Conservation (phyloP, 2,888 invertebrate genomes). For the Drosophila kokeensis region DNA sequence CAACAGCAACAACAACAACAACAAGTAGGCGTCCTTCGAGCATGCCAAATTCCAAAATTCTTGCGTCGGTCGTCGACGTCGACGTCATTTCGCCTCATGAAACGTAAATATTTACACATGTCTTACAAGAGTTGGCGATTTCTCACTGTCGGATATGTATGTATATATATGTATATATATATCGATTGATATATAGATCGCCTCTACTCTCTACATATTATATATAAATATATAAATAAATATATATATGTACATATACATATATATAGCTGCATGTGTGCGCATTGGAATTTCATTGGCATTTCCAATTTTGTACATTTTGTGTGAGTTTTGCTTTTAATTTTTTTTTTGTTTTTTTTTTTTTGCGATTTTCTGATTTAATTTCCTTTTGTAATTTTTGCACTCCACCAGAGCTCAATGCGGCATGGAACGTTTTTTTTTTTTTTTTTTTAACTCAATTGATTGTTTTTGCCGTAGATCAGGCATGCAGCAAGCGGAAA, state of each 20-base stretch:
- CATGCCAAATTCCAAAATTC: constrained; percentile 80
- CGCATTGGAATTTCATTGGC: constrained; percentile 74
- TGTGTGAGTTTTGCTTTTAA: constrained; percentile 27
- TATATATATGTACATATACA: constrained; percentile 1
- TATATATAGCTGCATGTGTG: constrained; percentile 21
- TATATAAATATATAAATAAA: not conserved
- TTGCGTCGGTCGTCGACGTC: constrained; percentile 79
- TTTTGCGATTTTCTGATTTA: constrained; percentile 27
- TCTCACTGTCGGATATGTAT: constrained; percentile 65
- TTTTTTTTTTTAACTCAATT: constrained; percentile 34
- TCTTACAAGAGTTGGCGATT: constrained; percentile 73
- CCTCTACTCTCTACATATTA: not conserved
- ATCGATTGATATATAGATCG: constrained; percentile 2
- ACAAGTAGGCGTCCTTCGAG: constrained; percentile 73
- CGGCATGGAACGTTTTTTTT: constrained; percentile 27
- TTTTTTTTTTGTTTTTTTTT: not conserved
- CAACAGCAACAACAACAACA: constrained; percentile 30
- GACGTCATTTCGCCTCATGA: constrained; percentile 64
- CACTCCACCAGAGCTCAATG: constrained; percentile 40
- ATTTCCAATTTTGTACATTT: constrained; percentile 70
- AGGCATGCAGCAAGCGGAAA: constrained; percentile 10
- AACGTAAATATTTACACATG: constrained; percentile 79
- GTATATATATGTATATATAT: not conserved
- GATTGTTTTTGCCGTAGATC: constrained; percentile 45
- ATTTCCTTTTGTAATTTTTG: constrained; percentile 34